Percentiles rank a stretch among this genome's conserved stretches.
phyloP scores from a whole-genome alignment of 2,888 invertebrate genomes.

The Tholera decimalis region DNA sequence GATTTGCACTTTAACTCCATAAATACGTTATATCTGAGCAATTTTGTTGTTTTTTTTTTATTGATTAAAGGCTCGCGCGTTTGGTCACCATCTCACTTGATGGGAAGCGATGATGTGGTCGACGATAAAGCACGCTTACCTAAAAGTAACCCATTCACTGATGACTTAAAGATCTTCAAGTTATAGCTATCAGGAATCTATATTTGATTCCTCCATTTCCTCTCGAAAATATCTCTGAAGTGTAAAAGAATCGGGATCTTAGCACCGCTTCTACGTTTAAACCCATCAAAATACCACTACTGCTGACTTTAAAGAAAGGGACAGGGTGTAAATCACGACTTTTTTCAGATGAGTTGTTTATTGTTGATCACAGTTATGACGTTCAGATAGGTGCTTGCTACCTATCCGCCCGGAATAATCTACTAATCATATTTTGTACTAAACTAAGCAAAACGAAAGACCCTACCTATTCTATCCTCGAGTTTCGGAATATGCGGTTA shows the following conservation, averaged over 20 bases:
- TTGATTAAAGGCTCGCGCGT: too few species aligned
- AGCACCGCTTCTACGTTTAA: background rate
- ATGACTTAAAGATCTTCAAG: too few species aligned
- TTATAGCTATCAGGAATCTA: too few species aligned
- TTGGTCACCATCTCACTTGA: too few species aligned
- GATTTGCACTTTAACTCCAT: too few species aligned
- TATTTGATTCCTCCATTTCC: too few species aligned
- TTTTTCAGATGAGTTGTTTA: slow-evolving; percentile 5
- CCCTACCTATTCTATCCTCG: background rate
- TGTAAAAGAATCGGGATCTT: background rate
- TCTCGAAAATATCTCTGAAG: background rate
- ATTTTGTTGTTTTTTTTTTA: too few species aligned
- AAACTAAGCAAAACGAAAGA: background rate
- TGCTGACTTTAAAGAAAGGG: background rate
- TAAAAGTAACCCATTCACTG: too few species aligned
- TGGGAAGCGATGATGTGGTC: too few species aligned
- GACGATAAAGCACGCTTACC: too few species aligned
- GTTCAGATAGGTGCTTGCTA: slow-evolving; percentile 9
- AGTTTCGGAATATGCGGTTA: slow-evolving; percentile 8
- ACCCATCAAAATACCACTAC: background rate
- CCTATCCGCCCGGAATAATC: slow-evolving; percentile 11
- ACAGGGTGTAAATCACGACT: slow-evolving; percentile 2
- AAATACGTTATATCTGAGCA: too few species aligned
- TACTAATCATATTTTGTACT: slow-evolving; percentile 9
- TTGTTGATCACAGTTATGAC: slow-evolving; percentile 5